Conservation (phyloP, 2,797 vertebrate genomes). For the Lophura swinhoii region DNA sequence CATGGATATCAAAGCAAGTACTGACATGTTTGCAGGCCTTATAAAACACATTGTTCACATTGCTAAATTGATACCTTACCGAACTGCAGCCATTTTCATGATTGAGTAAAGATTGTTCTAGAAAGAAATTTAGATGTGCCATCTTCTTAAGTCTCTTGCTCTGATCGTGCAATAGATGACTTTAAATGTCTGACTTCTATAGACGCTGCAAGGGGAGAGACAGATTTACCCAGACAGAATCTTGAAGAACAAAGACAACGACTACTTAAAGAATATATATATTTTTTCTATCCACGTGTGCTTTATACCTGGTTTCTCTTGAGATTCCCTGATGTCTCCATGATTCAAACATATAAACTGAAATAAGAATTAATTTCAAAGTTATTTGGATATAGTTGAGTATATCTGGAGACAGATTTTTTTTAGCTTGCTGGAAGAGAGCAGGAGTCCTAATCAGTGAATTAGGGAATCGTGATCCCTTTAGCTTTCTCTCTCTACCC, state of each 20-base stretch:
- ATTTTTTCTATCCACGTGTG: not conserved
- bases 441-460: not conserved
- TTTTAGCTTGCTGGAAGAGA: not conserved
- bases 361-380: not conserved
- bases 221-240: not conserved
- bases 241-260: not conserved
- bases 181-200: not conserved
- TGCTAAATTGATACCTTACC: not conserved
- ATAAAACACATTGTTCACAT: not conserved
- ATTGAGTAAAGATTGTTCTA: not conserved
- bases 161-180: not conserved
- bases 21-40: not conserved
- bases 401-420: not conserved
- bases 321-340: not conserved
- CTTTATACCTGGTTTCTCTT: not conserved
- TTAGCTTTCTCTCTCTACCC: not conserved
- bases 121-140: not conserved
- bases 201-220: not conserved
- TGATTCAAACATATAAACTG: not conserved
- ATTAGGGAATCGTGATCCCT: not conserved
- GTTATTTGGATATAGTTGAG: not conserved
- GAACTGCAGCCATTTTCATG: not conserved
- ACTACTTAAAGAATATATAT: not conserved
- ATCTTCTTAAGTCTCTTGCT: not conserved
- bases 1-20: not conserved